Evolutionary conservation across 2,888 invertebrate species (phyloP).

Genomic region (Scaptomyza tumidula): DNA sequence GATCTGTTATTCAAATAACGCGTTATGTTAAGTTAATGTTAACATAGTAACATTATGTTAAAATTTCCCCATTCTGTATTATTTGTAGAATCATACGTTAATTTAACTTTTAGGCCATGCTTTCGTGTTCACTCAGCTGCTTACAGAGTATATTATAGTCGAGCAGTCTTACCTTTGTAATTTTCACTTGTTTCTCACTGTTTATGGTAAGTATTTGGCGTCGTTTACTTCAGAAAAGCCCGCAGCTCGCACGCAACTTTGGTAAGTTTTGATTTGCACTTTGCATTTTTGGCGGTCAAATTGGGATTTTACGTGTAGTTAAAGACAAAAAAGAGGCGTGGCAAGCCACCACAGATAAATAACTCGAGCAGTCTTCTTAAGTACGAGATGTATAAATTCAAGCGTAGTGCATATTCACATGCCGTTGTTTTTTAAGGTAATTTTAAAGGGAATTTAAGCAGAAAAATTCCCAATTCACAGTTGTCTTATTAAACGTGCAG

Average conservation of each 20-base stretch:
- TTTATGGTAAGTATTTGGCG: slow-evolving; percentile 30
- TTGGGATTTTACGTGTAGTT: slow-evolving; percentile 41
- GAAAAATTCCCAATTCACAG: no score
- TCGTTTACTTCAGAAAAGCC: slow-evolving; percentile 55
- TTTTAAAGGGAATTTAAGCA: not conserved
- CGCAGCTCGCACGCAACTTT: slow-evolving; percentile 52
- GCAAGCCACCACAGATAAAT: slow-evolving; percentile 15
- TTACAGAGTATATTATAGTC: slow-evolving; percentile 6
- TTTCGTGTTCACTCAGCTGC: not conserved
- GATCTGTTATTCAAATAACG: no score
- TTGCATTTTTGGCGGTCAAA: slow-evolving; percentile 61
- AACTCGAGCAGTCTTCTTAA: slow-evolving; percentile 8
- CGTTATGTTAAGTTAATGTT: not conserved
- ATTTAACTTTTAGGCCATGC: not conserved
- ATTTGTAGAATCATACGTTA: not conserved
- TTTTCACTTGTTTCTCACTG: slow-evolving; percentile 28
- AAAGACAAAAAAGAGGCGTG: slow-evolving; percentile 50
- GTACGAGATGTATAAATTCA: not conserved
- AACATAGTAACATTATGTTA: not conserved
- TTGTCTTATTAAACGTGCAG: not conserved
- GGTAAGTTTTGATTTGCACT: slow-evolving; percentile 47
- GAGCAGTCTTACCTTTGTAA: not conserved
- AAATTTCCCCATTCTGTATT: not conserved
- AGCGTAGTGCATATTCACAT: not conserved
- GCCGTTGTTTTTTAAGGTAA: not conserved